Evolutionary conservation across 2,888 invertebrate genomes (phyloP), one percentile per base, ranked within the genome.

Genomic region (Drosophila glabriapex): DNA sequence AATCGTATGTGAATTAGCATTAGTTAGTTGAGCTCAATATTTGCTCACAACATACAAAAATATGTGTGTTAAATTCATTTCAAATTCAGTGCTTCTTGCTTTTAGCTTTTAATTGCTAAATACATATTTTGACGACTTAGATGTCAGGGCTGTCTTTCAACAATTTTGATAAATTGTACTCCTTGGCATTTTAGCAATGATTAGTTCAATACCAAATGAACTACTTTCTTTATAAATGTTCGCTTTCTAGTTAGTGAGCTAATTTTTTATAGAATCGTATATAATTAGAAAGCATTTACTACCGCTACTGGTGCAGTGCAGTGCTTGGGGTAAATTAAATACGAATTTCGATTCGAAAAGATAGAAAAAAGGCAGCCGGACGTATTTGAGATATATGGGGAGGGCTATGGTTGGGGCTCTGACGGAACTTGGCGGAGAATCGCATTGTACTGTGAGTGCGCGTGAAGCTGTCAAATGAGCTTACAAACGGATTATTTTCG

Each of bases 381-480:
- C 22, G 22, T 29, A 22, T 33, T 33, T 60, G 31, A 41, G 1
- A 14, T 46, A 22, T 35, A 31, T 31, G 41, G 10, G 37, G 37
- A 7, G 1, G 1, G 25, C n/a, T 19, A 2, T 28, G 19, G 6
- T 5, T 3, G 52, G 52, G 29, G n/a, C 25, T 33, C 9, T 53
- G 49, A 43, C 66, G 59, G 62, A 67, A 64, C 35, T 75, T 70
- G 43, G 25, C 31, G 41, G 29, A 56, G 55, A 76, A 62, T 80
- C 77, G 65, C 60, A 69, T 70, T 68, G 55, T 31, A 41, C 67
- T 58, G 63, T 63, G 76, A 79, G 64, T 72, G 68, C 78, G 83
- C 80, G 85, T 76, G 65, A 82, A 80, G 73, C 78, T 84, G 83
- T 84, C 85, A 83, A 83, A 84, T 84, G 80, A 73, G 83, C 83